Evolutionary conservation across 23 tunicate genomes (phyloP).

Genomic region (Trididemnum nubilum): DNA sequence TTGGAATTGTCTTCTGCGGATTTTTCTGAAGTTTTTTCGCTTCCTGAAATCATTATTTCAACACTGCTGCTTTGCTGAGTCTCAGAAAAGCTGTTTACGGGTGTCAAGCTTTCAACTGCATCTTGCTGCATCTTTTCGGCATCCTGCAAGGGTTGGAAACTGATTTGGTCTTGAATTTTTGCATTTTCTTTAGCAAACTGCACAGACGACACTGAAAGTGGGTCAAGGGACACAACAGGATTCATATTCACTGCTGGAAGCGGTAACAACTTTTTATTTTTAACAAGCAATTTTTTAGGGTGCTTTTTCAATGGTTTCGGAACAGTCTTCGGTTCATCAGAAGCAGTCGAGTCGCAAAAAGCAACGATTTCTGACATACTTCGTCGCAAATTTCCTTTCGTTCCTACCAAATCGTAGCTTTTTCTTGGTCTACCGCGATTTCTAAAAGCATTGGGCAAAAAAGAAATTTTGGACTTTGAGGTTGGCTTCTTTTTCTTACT

Average conservation of each 20-base stretch:
- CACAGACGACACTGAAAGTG: background rate
- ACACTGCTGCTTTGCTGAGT: no score
- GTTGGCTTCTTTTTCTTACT: background rate
- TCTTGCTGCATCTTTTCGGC: no score
- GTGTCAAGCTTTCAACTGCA: no score
- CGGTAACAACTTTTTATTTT: background rate
- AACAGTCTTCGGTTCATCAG: background rate
- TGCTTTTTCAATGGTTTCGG: background rate
- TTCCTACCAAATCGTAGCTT: background rate
- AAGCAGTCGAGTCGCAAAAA: conserved; percentile 4
- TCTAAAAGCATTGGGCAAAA: conserved; percentile 1
- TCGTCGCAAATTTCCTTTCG: background rate
- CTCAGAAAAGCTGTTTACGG: no score
- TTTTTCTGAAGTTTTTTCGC: no score
- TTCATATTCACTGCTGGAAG: background rate
- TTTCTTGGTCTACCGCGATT: conserved; percentile 2
- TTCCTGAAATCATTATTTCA: no score
- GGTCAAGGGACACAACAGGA: background rate
- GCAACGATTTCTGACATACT: conserved; percentile 34
- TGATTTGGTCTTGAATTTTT: no score
- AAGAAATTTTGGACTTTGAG: background rate
- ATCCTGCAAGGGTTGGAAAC: no score
- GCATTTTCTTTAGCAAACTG: no score
- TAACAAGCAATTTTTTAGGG: background rate
- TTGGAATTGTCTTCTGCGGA: no score